Conservation (phyloP, 92 coral and sea anemone species). For the Galaxea fascicularis region DNA sequence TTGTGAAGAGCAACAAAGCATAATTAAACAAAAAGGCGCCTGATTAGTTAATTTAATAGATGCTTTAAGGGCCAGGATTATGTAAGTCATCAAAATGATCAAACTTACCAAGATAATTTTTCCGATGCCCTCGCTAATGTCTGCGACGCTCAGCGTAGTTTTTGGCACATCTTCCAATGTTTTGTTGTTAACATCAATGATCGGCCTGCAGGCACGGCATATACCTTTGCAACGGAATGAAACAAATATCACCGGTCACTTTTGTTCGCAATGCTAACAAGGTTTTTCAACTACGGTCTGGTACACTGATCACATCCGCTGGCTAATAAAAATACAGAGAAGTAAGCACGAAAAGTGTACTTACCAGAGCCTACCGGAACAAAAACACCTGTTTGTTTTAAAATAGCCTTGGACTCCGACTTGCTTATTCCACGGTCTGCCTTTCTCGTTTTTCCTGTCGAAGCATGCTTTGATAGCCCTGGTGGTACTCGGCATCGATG, state of each 20-base stretch:
- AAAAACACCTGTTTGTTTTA: slow-evolving; percentile 60
- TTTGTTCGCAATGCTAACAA: background rate
- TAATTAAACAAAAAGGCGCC: background rate
- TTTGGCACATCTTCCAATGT: background rate
- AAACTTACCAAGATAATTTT: slow-evolving; percentile 37
- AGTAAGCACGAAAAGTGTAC: slow-evolving; percentile 29
- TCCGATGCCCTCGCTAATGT: slow-evolving; percentile 23
- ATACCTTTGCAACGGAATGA: background rate
- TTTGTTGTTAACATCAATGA: background rate
- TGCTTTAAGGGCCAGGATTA: background rate
- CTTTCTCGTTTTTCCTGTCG: slow-evolving; percentile 20
- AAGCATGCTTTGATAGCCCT: slow-evolving; percentile 43
- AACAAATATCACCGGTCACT: background rate
- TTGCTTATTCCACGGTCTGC: slow-evolving; percentile 62
- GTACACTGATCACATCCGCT: background rate
- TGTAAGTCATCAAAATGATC: background rate
- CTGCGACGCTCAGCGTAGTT: background rate
- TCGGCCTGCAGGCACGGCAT: slow-evolving; percentile 11
- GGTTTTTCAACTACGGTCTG: background rate
- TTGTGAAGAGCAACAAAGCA: background rate
- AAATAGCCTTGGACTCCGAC: slow-evolving; percentile 55
- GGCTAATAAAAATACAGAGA: background rate
- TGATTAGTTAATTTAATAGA: too few species aligned
- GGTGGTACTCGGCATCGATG: slow-evolving; percentile 61
- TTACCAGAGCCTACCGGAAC: slow-evolving; percentile 75